Base-by-base conservation (phyloP, 2,113 vertebrate species). In the Ictalurus punctatus region DNA sequence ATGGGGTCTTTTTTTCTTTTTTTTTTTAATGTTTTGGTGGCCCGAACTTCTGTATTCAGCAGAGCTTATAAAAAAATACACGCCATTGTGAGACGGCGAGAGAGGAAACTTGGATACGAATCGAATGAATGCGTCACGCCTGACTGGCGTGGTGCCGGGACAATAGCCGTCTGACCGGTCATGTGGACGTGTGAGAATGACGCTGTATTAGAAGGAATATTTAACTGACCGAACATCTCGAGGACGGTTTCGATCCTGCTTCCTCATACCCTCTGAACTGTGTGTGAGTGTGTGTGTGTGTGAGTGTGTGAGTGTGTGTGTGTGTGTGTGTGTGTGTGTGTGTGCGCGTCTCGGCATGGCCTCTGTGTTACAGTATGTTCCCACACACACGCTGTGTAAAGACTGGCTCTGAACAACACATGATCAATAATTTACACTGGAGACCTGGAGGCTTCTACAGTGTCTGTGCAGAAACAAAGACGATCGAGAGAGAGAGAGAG, bases 161-260 rank as follows among this genome's bases (percentile, higher is more conserved):
- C n/a, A 14, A 74, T 65, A 34, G 65, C 27, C 44, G 37, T 87
- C 84, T 85, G 74, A 84, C 89, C 83, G 86, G 89, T 69, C 44
- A 61, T 59, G 59, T 79, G 82, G 86, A 74, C 67, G 37, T 56
- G 44, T 9, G 30, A 40, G 61, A 25, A 54, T 65, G 23, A 82
- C 65, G 65, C 67, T 44, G 23, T 85, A 58, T 87, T 54, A 85
- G 90, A 78, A 95, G 94, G 69, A 94, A 95, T 94, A 92, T 95
- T 94, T 94, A 93, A 94, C 93, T 88, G 86, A 78, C 91, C 90
- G 85, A 78, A 84, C 56, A 91, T 74, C 89, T 81, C 65, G 85
- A 90, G 86, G 65, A 19, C 90, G 73, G 34, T 82, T 67, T 21
- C n/a, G 59, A 13, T 44, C 61, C 44, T 16, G 10, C 12, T 79